Conservation (phyloP, 2,113 vertebrate species). For the Drymodes brunneopygia region DNA sequence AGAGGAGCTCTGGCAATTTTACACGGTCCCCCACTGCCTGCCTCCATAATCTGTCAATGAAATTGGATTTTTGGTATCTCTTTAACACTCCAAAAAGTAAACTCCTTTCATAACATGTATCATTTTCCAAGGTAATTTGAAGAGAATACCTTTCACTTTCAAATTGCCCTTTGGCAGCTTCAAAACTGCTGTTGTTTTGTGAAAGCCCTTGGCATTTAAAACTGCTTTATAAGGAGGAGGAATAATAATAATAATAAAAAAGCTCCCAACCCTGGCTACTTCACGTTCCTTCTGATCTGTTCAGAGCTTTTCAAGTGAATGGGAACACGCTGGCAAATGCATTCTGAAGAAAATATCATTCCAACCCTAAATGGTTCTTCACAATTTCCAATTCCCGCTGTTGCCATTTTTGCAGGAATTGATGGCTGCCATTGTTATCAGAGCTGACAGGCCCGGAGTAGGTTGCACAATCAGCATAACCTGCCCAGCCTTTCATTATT, state of each 20-base stretch:
- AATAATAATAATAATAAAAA: not conserved
- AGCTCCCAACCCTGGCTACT: not conserved
- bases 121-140: constrained; percentile 41
- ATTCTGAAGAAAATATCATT: constrained; percentile 62
- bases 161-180: constrained; percentile 27
- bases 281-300: constrained; percentile 22
- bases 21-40: not conserved
- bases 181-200: not conserved
- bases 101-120: not conserved
- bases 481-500: constrained; percentile 55
- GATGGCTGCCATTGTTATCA: constrained; percentile 70
- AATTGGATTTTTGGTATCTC: constrained; percentile 31
- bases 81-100: constrained; percentile 26
- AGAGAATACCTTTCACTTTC: constrained; percentile 36
- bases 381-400: constrained; percentile 63
- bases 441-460: constrained; percentile 56
- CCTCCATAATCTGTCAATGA: not conserved
- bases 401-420: constrained; percentile 63
- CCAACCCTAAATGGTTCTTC: constrained; percentile 37
- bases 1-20: not conserved
- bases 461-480: constrained; percentile 41
- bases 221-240: not conserved
- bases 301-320: constrained; percentile 35
- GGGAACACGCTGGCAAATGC: not conserved
- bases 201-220: constrained; percentile 40